A percentile compares a stretch with the other conserved stretches of the same genome.
phyloP scores from a whole-genome alignment of 2,888 invertebrate genomes.

The Timandra comae region DNA sequence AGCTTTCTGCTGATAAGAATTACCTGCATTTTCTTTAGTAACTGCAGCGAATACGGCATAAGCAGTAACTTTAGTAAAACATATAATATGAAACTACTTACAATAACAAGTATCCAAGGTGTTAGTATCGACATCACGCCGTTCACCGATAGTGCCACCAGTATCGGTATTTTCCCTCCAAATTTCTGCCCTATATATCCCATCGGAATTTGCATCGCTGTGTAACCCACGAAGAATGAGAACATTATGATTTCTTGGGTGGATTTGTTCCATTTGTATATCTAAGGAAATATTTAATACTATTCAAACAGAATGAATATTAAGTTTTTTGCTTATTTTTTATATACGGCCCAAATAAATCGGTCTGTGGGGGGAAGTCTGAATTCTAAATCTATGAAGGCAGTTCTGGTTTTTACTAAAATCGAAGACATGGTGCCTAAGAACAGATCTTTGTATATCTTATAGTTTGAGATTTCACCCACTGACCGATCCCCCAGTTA shows the following conservation, averaged over 20 bases:
- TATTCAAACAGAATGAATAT: slow-evolving; percentile 10
- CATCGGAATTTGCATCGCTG: slow-evolving; percentile 69
- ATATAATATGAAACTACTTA: no score
- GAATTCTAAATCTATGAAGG: no score
- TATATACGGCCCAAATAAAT: no score
- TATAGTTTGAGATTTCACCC: no score
- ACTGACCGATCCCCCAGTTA: no score
- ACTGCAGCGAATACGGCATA: no score
- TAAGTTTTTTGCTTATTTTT: no score
- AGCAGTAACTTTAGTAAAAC: no score
- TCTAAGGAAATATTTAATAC: slow-evolving; percentile 24
- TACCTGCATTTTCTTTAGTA: background rate
- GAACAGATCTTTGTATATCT: no score
- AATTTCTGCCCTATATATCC: slow-evolving; percentile 77
- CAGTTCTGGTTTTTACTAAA: no score
- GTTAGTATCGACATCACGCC: slow-evolving; percentile 43
- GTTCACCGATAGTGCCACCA: slow-evolving; percentile 55
- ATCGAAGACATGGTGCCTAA: no score
- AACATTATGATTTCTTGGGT: slow-evolving; percentile 58
- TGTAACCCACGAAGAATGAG: slow-evolving; percentile 75
- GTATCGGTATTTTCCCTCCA: slow-evolving; percentile 77
- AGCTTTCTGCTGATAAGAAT: background rate
- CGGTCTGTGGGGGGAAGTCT: no score
- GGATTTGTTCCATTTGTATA: slow-evolving; percentile 48
- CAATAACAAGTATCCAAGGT: slow-evolving; percentile 49